Percentiles rank a stretch among this genome's conserved stretches.
These are phyloP conservation scores for Lethenteron camtschaticum DNA, from an alignment of 2,113 vertebrate genomes.

Conservation along the genomic window DNA sequence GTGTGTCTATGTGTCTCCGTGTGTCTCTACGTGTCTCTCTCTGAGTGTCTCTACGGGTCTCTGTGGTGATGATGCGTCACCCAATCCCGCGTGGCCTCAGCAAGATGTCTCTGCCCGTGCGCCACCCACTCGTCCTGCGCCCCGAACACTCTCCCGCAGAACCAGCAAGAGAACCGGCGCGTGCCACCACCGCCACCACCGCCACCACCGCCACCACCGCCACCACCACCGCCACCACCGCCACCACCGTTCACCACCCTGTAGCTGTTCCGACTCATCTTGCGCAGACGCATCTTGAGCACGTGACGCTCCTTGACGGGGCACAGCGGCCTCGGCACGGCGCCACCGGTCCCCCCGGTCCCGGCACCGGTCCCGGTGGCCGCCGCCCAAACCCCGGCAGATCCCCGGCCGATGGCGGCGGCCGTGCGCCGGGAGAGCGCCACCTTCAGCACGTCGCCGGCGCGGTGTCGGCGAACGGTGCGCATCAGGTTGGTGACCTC, in stretches of 20 bases:
- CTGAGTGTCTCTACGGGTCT: too few relatives aligned
- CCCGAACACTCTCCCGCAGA: conserved; percentile 29
- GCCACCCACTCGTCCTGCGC: conserved; percentile 45
- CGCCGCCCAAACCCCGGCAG: too few relatives aligned
- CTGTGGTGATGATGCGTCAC: neutral
- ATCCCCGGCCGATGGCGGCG: too few relatives aligned
- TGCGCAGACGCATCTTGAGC: conserved; percentile 71
- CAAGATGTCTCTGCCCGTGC: conserved; percentile 16
- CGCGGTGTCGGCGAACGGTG: conserved; percentile 29
- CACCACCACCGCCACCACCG: neutral
- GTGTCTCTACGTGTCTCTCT: too few relatives aligned
- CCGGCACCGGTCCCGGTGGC: too few relatives aligned
- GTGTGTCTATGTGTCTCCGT: conserved; percentile 1
- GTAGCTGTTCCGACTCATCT: conserved; percentile 55
- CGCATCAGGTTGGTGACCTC: conserved; percentile 39
- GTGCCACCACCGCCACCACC: neutral
- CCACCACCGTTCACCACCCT: conserved; percentile 32
- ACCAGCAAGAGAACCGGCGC: conserved; percentile 32
- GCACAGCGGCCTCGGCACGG: too few relatives aligned
- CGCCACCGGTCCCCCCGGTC: too few relatives aligned
- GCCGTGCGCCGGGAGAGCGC: too few relatives aligned
- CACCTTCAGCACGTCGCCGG: conserved; percentile 26
- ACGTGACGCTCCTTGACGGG: conserved; percentile 33
- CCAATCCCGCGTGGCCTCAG: neutral
- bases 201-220: too few relatives aligned